phyloP scores from a whole-genome alignment of 2,888 invertebrate genomes.

The Marasmarcha lunaedactyla region DNA sequence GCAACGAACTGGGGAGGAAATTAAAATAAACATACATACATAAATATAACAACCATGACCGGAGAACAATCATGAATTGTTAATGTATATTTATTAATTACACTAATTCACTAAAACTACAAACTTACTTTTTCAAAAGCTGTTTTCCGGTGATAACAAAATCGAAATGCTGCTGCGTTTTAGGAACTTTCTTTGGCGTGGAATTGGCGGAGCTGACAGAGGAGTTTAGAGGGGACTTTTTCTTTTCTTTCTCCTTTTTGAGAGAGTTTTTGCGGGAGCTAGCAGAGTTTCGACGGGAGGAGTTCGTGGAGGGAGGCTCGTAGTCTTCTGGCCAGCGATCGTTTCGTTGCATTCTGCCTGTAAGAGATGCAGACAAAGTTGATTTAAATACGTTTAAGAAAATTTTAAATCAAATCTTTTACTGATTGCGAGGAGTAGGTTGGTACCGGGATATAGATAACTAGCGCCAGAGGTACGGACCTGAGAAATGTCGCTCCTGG shows the following conservation, averaged over 20 bases:
- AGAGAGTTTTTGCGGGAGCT: conserved; percentile 38
- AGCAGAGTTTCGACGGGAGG: conserved; percentile 41
- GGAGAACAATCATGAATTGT: no score
- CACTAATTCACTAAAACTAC: no score
- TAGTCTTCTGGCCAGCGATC: conserved; percentile 24
- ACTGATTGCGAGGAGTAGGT: no score
- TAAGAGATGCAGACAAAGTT: not conserved
- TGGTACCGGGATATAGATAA: no score
- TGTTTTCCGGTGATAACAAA: conserved; percentile 51
- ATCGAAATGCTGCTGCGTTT: conserved; percentile 34
- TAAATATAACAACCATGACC: no score
- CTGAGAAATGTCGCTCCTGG: no score
- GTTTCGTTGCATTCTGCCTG: conserved; percentile 19
- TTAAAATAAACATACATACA: no score
- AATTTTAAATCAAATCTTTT: not conserved
- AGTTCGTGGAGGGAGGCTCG: conserved; percentile 26
- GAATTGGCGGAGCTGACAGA: conserved; percentile 25
- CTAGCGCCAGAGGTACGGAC: no score
- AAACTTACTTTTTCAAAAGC: conserved; percentile 35
- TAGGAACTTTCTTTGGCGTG: conserved; percentile 36
- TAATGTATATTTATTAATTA: no score
- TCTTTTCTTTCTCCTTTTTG: conserved; percentile 29
- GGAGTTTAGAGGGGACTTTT: conserved; percentile 18
- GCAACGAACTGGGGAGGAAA: no score
- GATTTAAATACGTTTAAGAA: not conserved